Conservation (phyloP, 2,113 vertebrate genomes). For the Terrapene triunguis region DNA sequence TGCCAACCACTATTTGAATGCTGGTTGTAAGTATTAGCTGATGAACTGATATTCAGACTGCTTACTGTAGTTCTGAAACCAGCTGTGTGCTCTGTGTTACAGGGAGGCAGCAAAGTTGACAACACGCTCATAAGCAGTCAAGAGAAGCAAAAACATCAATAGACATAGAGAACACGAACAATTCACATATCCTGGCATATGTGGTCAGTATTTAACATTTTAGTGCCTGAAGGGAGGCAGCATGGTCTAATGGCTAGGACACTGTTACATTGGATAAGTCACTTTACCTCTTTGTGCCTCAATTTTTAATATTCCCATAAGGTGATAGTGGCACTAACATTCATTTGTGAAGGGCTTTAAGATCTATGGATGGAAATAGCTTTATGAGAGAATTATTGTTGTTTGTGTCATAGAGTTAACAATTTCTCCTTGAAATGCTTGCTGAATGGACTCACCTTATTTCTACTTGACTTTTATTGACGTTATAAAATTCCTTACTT, state of each 20-base stretch:
- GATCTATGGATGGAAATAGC: neutral
- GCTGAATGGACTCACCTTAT: neutral
- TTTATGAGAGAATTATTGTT: neutral
- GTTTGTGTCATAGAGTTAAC: neutral
- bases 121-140: neutral
- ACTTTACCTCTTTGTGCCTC: neutral
- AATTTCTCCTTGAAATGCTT: neutral
- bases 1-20: neutral
- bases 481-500: neutral
- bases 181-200: neutral
- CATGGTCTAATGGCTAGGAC: neutral
- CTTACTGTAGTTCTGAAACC: neutral
- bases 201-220: neutral
- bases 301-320: neutral
- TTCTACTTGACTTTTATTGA: neutral
- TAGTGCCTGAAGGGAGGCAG: neutral
- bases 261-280: neutral
- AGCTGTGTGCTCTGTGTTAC: neutral
- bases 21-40: constrained; percentile 19
- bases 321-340: neutral
- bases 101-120: neutral
- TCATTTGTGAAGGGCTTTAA: neutral
- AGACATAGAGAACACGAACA: neutral
- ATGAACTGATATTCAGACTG: constrained; percentile 28
- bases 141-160: neutral